Conservation (phyloP, 2,113 vertebrate genomes). For the Hippotragus niger region DNA sequence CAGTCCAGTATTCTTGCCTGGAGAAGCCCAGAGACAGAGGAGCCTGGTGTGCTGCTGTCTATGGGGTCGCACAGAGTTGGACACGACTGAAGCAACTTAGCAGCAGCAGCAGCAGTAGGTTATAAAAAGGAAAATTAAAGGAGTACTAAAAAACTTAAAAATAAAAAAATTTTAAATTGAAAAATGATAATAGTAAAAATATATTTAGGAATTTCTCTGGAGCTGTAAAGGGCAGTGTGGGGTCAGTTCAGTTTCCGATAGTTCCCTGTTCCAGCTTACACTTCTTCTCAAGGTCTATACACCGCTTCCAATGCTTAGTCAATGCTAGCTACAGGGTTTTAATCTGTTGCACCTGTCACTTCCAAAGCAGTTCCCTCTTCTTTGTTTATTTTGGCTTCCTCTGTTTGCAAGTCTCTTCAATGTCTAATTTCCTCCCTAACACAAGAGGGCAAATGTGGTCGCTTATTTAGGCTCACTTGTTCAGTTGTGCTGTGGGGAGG, state of each 20-base stretch:
- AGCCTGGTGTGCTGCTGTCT: too few relatives aligned
- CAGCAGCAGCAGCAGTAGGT: not conserved
- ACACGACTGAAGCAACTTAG: too few relatives aligned
- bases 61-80: too few relatives aligned
- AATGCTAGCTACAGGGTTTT: not conserved
- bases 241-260: not conserved
- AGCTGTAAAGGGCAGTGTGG: not conserved
- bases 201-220: not conserved
- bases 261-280: not conserved
- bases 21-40: too few relatives aligned
- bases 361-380: not conserved
- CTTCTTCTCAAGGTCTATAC: not conserved
- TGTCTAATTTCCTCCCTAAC: rapidly evolving
- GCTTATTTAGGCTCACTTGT: not conserved
- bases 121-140: not conserved
- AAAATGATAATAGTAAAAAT: not conserved
- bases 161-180: not conserved
- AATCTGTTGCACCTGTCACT: not conserved
- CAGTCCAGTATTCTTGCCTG: too few relatives aligned
- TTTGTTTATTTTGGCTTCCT: not conserved
- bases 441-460: rapidly evolving
- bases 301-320: not conserved
- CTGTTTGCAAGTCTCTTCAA: not conserved
- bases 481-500: not conserved
- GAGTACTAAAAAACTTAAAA: not conserved